Conservation (phyloP, 2,113 vertebrate species). For the Catagonus wagneri region DNA sequence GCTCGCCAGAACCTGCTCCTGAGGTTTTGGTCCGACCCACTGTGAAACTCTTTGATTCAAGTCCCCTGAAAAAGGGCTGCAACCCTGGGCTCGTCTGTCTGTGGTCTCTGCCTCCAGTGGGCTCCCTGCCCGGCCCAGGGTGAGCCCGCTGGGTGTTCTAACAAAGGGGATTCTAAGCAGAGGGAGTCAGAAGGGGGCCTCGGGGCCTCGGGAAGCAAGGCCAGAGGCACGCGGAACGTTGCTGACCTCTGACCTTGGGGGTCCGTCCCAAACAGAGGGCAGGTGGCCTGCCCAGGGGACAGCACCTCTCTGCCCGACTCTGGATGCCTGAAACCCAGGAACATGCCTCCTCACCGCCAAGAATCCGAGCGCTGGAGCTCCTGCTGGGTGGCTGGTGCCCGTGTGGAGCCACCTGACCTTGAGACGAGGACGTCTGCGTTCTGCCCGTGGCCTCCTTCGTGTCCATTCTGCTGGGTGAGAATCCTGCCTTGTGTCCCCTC, state of each 20-base stretch:
- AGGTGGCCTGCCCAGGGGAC: rapidly evolving
- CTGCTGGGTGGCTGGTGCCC: rapidly evolving
- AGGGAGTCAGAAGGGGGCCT: rapidly evolving
- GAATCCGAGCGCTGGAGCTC: rapidly evolving
- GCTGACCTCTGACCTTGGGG: neutral
- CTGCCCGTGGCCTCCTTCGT: neutral
- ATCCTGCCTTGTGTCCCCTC: neutral
- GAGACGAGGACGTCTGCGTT: rapidly evolving
- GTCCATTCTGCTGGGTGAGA: neutral
- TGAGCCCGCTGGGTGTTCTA: neutral
- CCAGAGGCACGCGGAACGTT: rapidly evolving
- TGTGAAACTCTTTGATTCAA: neutral
- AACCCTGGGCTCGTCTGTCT: no score
- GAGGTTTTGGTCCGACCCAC: neutral
- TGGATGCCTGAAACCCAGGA: neutral
- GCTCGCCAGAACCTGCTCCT: neutral
- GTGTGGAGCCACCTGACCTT: neutral
- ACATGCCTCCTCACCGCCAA: rapidly evolving
- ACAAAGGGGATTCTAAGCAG: neutral
- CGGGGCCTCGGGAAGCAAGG: neutral
- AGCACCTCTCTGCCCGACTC: neutral
- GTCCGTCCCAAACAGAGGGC: no score
- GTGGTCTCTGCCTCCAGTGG: neutral
- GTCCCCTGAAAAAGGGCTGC: neutral
- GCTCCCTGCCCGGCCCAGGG: rapidly evolving